A percentile compares a stretch with the other conserved stretches of the same genome.
These are phyloP conservation scores for Mycalesis mineus DNA, from an alignment of 2,888 invertebrate genomes.

Conservation along the genomic window DNA sequence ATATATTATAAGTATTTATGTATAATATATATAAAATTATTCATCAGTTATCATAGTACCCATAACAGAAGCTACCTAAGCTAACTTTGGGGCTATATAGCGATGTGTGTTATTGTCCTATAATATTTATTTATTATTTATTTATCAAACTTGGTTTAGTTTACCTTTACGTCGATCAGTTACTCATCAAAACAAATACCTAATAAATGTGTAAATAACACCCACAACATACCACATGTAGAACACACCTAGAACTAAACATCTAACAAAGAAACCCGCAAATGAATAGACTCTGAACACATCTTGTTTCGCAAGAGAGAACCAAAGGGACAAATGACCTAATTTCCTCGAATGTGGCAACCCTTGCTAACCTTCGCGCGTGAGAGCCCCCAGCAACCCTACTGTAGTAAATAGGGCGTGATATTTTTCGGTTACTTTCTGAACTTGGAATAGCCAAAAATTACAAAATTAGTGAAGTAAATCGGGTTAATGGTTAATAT, in stretches of 20 bases:
- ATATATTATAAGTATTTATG: no score
- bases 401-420: constrained; percentile 26
- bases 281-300: constrained; percentile 33
- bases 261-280: constrained; percentile 20
- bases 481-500: background rate
- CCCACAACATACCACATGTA: no score
- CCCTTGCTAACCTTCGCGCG: constrained; percentile 60
- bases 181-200: no score
- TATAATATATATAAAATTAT: no score
- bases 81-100: no score
- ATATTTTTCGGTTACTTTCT: constrained; percentile 33
- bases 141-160: no score
- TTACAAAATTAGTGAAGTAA: background rate
- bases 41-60: no score
- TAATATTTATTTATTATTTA: no score
- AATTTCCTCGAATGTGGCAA: constrained; percentile 63
- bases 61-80: no score
- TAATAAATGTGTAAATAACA: no score
- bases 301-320: constrained; percentile 38
- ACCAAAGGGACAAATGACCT: constrained; percentile 71
- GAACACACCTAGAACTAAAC: background rate
- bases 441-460: background rate
- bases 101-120: no score
- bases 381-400: constrained; percentile 40
- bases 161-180: no score